phyloP scores from a whole-genome alignment of 2,888 invertebrate species.

The Torymus texanus region DNA sequence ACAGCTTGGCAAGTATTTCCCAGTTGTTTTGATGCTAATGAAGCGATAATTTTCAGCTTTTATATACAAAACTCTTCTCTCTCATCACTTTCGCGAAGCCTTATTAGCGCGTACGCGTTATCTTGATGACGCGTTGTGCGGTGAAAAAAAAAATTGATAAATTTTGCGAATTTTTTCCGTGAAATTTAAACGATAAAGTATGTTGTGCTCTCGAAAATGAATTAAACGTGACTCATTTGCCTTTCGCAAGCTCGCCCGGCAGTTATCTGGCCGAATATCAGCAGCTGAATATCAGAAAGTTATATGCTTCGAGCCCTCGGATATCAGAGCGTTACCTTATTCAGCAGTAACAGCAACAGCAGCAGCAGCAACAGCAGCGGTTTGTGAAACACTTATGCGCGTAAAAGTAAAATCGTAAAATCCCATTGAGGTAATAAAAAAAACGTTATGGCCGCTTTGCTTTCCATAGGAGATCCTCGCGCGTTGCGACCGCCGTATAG shows the following conservation, averaged over 20 bases:
- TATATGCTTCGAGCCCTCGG: neutral
- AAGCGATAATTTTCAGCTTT: conserved; percentile 31
- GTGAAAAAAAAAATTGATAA: neutral
- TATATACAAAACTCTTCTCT: conserved; percentile 4
- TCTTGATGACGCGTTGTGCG: neutral
- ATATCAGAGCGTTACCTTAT: conserved; percentile 24
- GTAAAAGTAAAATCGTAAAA: conserved; percentile 18
- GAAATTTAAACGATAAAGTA: conserved; percentile 19
- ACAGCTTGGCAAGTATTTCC: neutral
- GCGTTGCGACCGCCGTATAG: neutral
- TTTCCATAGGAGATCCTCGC: neutral
- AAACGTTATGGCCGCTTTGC: conserved; percentile 5
- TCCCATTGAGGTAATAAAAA: conserved; percentile 2
- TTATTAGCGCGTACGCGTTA: conserved; percentile 10
- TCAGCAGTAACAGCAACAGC: conserved; percentile 4
- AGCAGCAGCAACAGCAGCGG: neutral
- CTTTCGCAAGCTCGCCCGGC: neutral
- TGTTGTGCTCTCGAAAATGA: conserved; percentile 11
- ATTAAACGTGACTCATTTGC: conserved; percentile 43
- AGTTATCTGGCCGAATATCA: conserved; percentile 30
- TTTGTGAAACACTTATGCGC: conserved; percentile 25
- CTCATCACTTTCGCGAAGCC: neutral
- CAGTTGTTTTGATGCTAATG: conserved; percentile 31
- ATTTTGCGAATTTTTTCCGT: neutral
- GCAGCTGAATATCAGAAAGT: conserved; percentile 25